These are phyloP conservation scores for Cydia splendana DNA, from an alignment of 1,140 invertebrate genomes.

Conservation along the genomic window DNA sequence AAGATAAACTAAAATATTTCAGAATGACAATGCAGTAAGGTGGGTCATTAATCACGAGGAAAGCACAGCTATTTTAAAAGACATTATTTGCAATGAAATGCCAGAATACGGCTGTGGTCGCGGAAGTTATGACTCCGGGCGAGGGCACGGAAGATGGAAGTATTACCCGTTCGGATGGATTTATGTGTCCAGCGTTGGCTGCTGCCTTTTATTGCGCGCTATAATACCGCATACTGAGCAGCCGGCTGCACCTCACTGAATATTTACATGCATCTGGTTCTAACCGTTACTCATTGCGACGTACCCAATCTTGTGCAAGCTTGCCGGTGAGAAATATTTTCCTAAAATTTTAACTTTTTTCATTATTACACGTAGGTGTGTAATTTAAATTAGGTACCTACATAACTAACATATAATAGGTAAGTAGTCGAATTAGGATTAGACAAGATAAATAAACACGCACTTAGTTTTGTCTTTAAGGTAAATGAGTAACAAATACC, in stretches of 20 bases:
- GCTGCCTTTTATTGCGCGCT: slow-evolving; percentile 22
- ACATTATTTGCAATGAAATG: slow-evolving; percentile 10
- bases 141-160: slow-evolving; percentile 24
- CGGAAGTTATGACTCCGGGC: slow-evolving; percentile 6
- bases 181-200: slow-evolving; percentile 16
- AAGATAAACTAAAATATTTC: background rate
- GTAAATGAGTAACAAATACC: background rate
- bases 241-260: slow-evolving; percentile 4
- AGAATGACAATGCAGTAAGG: background rate
- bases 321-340: background rate
- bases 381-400: no score
- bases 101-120: slow-evolving; percentile 21
- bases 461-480: background rate
- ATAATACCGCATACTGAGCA: slow-evolving; percentile 16
- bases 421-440: no score
- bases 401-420: no score
- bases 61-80: slow-evolving; percentile 1
- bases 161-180: slow-evolving; percentile 19
- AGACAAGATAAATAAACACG: no score
- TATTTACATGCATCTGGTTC: slow-evolving; percentile 14
- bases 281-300: slow-evolving; percentile 7
- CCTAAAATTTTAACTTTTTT: background rate
- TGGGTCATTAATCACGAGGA: background rate
- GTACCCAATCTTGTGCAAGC: slow-evolving; percentile 14
- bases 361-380: background rate